phyloP scores from a whole-genome alignment of 1,140 invertebrate species.

The Drosophila trapezifrons region DNA sequence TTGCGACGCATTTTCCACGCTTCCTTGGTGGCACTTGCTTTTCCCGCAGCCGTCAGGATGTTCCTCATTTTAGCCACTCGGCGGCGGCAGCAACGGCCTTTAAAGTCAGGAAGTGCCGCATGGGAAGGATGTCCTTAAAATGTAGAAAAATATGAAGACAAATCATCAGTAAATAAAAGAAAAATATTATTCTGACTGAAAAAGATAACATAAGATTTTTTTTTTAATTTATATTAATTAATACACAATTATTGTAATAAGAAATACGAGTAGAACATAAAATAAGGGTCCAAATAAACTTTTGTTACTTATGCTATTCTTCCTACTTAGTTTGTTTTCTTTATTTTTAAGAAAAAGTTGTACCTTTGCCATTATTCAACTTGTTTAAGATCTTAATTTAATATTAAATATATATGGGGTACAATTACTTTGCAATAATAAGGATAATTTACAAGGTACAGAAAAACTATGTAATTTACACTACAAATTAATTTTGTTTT shows the following conservation, averaged over 20 bases:
- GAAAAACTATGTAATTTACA: no score
- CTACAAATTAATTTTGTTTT: background rate
- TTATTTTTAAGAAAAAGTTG: no score
- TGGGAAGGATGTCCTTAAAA: slow-evolving; percentile 5
- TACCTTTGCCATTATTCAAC: no score
- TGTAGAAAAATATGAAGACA: background rate
- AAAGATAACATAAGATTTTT: background rate
- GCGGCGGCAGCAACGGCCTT: slow-evolving; percentile 22
- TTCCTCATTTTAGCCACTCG: slow-evolving; percentile 49
- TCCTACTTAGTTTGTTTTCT: no score
- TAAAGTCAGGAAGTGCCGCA: slow-evolving; percentile 24
- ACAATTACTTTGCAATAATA: background rate
- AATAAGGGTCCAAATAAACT: no score
- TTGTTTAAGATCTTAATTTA: no score
- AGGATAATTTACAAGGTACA: no score
- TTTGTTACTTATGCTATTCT: no score
- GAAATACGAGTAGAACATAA: background rate
- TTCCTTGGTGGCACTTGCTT: slow-evolving; percentile 71
- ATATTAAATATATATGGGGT: no score
- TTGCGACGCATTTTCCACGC: slow-evolving; percentile 69
- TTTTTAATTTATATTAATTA: no score
- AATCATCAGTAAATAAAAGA: background rate
- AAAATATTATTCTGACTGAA: no score
- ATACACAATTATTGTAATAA: no score
- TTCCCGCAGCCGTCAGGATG: slow-evolving; percentile 61